Percentiles rank a stretch among this genome's conserved stretches.
Conservation (phyloP, 2,113 vertebrate genomes). For the Amphilophus citrinellus region DNA sequence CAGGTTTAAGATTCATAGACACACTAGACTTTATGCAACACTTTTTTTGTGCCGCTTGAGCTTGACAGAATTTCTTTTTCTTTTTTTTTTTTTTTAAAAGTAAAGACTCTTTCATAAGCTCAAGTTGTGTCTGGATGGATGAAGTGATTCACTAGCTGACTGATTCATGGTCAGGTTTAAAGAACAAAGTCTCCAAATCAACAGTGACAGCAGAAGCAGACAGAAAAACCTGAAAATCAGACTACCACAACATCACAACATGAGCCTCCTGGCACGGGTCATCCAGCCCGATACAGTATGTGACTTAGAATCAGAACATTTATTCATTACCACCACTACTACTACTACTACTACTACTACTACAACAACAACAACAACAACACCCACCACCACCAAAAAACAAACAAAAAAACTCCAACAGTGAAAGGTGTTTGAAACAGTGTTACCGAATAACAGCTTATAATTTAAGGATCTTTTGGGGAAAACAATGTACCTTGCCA, state of each 20-base stretch:
- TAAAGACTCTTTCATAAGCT: constrained; percentile 15
- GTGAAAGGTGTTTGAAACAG: too few relatives aligned
- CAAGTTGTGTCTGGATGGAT: constrained; percentile 32
- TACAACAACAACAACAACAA: too few relatives aligned
- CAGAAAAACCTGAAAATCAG: neutral
- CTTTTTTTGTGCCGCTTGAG: neutral
- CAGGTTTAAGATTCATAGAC: neutral
- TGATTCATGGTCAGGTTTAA: constrained; percentile 45
- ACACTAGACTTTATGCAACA: neutral
- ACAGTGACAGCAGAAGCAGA: constrained; percentile 10
- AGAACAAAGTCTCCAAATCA: constrained; percentile 20
- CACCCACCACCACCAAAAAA: too few relatives aligned
- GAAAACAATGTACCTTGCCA: too few relatives aligned
- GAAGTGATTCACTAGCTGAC: neutral
- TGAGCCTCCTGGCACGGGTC: neutral
- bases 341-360: too few relatives aligned
- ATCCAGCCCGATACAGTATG: neutral
- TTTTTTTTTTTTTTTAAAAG: neutral
- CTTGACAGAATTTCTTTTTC: neutral
- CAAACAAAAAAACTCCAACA: too few relatives aligned
- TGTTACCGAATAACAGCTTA: too few relatives aligned
- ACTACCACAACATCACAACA: constrained; percentile 9
- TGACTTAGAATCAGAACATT: neutral
- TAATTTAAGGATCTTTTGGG: too few relatives aligned
- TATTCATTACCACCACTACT: neutral